Evolutionary conservation across 2,888 invertebrate species (phyloP).

Genomic region (Lasioglossum leucozonium): DNA sequence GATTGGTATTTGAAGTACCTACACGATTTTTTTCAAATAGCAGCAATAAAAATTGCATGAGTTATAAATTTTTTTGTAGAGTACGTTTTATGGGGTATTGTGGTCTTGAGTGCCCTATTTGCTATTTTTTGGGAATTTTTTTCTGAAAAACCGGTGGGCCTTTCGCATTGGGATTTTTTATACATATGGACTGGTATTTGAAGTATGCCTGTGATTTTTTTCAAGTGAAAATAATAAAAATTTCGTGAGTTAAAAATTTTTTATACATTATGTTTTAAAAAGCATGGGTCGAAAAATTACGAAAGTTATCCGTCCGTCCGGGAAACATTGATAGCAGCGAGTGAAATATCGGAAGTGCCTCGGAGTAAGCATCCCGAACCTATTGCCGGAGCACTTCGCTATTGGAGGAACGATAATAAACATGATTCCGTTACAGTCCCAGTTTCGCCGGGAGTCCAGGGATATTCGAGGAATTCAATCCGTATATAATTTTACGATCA

Average conservation of each 20-base stretch:
- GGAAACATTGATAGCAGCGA: background rate
- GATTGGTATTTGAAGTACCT: background rate
- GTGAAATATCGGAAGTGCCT: background rate
- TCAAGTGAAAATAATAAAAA: background rate
- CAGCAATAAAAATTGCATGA: background rate
- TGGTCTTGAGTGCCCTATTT: background rate
- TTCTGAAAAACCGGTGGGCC: fast-evolving
- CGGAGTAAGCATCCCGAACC: background rate
- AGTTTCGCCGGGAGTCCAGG: background rate
- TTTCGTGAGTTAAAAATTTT: background rate
- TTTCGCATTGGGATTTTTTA: background rate
- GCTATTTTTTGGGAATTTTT: background rate
- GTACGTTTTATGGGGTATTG: background rate
- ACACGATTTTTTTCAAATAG: background rate
- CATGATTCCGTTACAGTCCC: background rate
- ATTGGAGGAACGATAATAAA: background rate
- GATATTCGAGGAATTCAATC: background rate
- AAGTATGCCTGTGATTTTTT: background rate
- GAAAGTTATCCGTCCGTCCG: background rate
- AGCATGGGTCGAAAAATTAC: background rate
- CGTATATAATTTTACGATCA: background rate
- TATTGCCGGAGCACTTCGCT: background rate
- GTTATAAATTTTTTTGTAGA: no score
- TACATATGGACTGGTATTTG: background rate
- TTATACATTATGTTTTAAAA: background rate